Evolutionary conservation across 2,113 vertebrate genomes (phyloP).

Genomic region (Podarcis raffonei): DNA sequence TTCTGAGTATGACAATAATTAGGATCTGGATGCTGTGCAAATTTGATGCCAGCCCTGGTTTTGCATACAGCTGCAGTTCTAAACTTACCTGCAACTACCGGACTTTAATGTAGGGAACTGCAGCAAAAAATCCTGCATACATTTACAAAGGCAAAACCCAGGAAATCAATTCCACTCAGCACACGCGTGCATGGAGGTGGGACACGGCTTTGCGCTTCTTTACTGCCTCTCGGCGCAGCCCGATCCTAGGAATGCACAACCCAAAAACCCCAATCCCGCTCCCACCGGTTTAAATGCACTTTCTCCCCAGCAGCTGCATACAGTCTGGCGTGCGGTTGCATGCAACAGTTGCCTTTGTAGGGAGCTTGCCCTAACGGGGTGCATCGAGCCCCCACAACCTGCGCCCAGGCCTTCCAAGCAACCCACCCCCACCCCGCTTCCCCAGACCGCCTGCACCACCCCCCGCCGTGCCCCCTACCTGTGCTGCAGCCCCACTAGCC

Average conservation of each 20-base stretch:
- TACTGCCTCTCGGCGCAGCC: neutral
- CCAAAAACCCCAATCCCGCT: neutral
- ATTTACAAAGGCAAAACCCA: neutral
- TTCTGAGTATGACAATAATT: neutral
- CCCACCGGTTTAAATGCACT: neutral
- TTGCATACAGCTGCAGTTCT: neutral
- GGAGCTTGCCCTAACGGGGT: neutral
- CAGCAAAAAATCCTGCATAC: neutral
- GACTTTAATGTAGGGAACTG: neutral
- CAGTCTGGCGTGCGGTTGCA: neutral
- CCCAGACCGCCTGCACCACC: too few species aligned
- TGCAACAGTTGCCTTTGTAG: neutral
- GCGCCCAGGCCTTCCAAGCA: neutral
- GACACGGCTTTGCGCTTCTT: neutral
- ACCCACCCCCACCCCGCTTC: neutral
- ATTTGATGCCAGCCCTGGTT: neutral
- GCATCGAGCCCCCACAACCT: neutral
- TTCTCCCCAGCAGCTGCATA: neutral
- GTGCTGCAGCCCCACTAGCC: slow-evolving; percentile 94
- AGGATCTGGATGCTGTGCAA: neutral
- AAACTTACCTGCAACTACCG: neutral
- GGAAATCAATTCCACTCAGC: neutral
- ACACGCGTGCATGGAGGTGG: too few species aligned
- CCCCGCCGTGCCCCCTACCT: slow-evolving; percentile 74
- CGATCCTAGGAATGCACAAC: neutral